phyloP scores from a whole-genome alignment of 2,888 invertebrate species.

The Punctoribates punctum region DNA sequence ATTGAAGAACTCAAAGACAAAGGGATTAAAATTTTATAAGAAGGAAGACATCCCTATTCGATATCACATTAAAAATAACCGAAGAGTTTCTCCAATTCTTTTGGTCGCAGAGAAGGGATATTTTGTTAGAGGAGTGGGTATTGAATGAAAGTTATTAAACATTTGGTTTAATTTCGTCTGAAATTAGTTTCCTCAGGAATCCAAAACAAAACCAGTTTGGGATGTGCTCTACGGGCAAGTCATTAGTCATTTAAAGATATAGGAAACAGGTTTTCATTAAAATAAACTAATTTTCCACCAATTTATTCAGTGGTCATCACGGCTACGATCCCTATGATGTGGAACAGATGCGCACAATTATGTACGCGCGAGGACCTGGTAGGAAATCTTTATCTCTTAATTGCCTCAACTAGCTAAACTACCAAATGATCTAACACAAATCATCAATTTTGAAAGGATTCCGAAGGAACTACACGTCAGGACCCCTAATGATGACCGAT shows the following conservation, averaged over 20 bases:
- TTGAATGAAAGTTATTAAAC: background rate
- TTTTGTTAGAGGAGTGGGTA: slow-evolving; percentile 41
- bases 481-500: slow-evolving; percentile 57
- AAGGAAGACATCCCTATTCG: slow-evolving; percentile 34
- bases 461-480: slow-evolving; percentile 14
- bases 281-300: slow-evolving; percentile 12
- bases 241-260: background rate
- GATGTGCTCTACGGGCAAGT: slow-evolving; percentile 40
- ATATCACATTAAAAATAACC: slow-evolving; percentile 40
- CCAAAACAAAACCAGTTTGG: slow-evolving; percentile 39
- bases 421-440: background rate
- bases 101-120: slow-evolving; percentile 42
- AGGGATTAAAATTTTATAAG: slow-evolving; percentile 35
- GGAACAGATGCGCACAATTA: slow-evolving; percentile 52
- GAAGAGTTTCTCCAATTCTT: slow-evolving; percentile 38
- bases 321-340: slow-evolving; percentile 48
- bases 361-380: slow-evolving; percentile 57
- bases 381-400: slow-evolving; percentile 44
- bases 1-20: slow-evolving; percentile 29
- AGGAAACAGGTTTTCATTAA: background rate
- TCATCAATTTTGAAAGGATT: slow-evolving; percentile 17
- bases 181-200: slow-evolving; percentile 35
- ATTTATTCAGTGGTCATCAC: slow-evolving; percentile 41
- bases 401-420: background rate
- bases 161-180: background rate